phyloP scores from a whole-genome alignment of 1,140 invertebrate genomes.

The Nasonia longicornis region DNA sequence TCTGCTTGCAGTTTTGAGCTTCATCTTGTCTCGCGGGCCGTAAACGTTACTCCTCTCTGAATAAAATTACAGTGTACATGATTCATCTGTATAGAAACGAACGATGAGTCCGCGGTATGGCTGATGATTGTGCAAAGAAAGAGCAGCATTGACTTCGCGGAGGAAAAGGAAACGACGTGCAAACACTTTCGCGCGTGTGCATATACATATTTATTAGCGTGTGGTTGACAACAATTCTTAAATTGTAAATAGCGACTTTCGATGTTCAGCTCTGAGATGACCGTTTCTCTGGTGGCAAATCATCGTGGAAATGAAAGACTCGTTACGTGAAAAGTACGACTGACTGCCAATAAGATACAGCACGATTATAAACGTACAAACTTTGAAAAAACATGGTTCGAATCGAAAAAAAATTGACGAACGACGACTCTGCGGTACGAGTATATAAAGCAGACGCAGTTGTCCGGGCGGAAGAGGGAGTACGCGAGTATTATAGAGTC shows the following conservation, averaged over 20 bases:
- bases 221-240: not conserved
- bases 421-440: too few relatives aligned
- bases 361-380: too few relatives aligned
- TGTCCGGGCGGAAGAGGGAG: not conserved
- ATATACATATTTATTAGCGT: not conserved
- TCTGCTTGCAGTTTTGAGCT: not conserved
- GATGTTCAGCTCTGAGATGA: not conserved
- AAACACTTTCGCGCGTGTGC: not conserved
- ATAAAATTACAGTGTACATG: not conserved
- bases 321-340: too few relatives aligned
- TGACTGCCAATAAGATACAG: too few relatives aligned
- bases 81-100: not conserved
- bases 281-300: too few relatives aligned
- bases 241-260: not conserved
- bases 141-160: not conserved
- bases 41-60: not conserved
- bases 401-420: too few relatives aligned
- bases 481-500: not conserved
- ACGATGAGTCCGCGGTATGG: not conserved
- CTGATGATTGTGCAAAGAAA: not conserved
- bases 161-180: not conserved
- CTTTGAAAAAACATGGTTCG: too few relatives aligned
- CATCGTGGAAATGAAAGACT: too few relatives aligned
- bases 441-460: not conserved
- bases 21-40: too few relatives aligned